phyloP scores from a whole-genome alignment of 2,888 invertebrate species.

The Xylota sylvarum region DNA sequence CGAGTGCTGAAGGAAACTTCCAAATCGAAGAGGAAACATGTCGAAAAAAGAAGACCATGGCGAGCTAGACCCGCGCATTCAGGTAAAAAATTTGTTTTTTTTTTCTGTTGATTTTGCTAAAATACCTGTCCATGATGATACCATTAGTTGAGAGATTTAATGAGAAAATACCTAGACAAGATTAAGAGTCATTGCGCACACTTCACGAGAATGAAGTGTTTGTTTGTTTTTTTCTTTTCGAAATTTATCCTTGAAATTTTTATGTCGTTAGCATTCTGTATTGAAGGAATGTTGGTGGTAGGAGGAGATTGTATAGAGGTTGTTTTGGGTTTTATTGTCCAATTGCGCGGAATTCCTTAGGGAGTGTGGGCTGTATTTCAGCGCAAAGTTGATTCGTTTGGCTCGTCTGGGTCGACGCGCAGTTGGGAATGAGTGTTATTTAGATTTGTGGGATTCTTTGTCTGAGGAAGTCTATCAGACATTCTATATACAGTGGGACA shows the following conservation, averaged over 20 bases:
- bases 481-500: no score
- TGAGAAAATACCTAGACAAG: no score
- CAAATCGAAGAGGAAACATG: constrained; percentile 70
- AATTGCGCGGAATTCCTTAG: not conserved
- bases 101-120: constrained; percentile 21
- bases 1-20: constrained; percentile 60
- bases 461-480: not conserved
- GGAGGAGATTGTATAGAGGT: not conserved
- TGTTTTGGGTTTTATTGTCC: not conserved
- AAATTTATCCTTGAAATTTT: no score
- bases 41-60: constrained; percentile 81
- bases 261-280: no score
- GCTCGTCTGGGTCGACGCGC: not conserved
- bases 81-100: constrained; percentile 78
- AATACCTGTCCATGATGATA: not conserved
- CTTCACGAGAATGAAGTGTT: no score
- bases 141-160: no score
- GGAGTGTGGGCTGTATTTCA: not conserved
- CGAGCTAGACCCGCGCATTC: constrained; percentile 84
- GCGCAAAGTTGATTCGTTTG: no score
- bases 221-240: no score
- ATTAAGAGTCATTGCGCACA: no score
- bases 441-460: no score
- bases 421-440: no score
- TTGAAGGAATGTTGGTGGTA: no score